Evolutionary conservation across 2,113 vertebrate genomes (phyloP).

Genomic region (Eidolon helvum): DNA sequence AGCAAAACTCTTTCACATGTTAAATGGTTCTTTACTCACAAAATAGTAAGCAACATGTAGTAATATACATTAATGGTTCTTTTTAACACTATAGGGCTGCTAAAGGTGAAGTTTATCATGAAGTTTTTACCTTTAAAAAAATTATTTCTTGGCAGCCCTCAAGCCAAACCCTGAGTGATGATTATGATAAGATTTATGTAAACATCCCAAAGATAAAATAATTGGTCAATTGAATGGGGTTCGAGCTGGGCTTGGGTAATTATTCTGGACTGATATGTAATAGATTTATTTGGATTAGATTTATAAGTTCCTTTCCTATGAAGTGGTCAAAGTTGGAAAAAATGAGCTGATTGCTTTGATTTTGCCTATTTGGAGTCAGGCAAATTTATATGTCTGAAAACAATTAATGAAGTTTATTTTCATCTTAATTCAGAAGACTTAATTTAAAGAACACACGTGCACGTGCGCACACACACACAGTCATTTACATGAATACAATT

Average conservation of each 20-base stretch:
- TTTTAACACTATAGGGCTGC: not conserved
- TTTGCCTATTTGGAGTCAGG: constrained; percentile 40
- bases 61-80: not conserved
- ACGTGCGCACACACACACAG: not conserved
- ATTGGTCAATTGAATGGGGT: constrained; percentile 29
- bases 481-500: not conserved
- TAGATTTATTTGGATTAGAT: constrained; percentile 64
- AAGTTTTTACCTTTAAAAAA: not conserved
- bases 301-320: constrained; percentile 61
- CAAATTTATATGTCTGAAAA: constrained; percentile 53
- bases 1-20: not conserved
- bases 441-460: not conserved
- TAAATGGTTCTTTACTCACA: not conserved
- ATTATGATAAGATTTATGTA: constrained; percentile 60
- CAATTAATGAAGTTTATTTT: constrained; percentile 51
- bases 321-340: constrained; percentile 47
- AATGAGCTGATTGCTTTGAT: constrained; percentile 53
- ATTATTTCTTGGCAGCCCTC: not conserved
- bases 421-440: not conserved
- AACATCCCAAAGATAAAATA: constrained; percentile 60
- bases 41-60: not conserved
- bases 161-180: constrained; percentile 5
- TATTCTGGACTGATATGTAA: constrained; percentile 57
- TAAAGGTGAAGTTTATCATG: not conserved
- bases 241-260: constrained; percentile 40